A percentile compares a stretch with the other conserved stretches of the same genome.
phyloP scores from a whole-genome alignment of 2,888 invertebrate species.

The Meganola albula region DNA sequence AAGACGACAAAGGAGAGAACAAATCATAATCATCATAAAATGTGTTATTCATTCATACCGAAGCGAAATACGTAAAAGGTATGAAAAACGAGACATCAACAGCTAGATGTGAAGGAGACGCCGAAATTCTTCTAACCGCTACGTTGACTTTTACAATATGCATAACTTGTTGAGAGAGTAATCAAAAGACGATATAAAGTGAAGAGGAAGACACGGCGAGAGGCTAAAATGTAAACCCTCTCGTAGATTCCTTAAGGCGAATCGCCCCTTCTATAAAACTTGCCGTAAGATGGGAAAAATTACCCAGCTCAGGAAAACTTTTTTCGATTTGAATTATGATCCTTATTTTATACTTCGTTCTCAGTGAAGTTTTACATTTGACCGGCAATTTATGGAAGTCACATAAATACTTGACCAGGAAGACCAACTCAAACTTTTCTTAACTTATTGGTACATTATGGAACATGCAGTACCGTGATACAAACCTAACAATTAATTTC shows the following conservation, averaged over 20 bases:
- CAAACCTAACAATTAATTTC: no score
- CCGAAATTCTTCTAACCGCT: slow-evolving; percentile 59
- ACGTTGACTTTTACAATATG: slow-evolving; percentile 69
- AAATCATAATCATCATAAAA: slow-evolving; percentile 49
- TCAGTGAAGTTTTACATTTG: slow-evolving; percentile 64
- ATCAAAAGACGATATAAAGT: slow-evolving; percentile 78
- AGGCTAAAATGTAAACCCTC: slow-evolving; percentile 76
- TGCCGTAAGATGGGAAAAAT: slow-evolving; percentile 75
- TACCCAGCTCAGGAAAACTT: slow-evolving; percentile 68
- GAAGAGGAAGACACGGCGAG: slow-evolving; percentile 71
- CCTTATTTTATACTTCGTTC: slow-evolving; percentile 70
- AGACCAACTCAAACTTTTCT: background rate
- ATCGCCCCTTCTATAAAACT: slow-evolving; percentile 72
- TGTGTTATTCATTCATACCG: slow-evolving; percentile 56
- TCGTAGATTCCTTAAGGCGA: slow-evolving; percentile 69
- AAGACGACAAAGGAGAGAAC: slow-evolving; percentile 28
- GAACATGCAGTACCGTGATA: no score
- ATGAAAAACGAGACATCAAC: slow-evolving; percentile 61
- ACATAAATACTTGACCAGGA: slow-evolving; percentile 40
- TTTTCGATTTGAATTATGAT: slow-evolving; percentile 78
- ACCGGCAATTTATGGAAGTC: slow-evolving; percentile 54
- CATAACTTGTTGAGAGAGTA: slow-evolving; percentile 77
- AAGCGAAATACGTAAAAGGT: slow-evolving; percentile 56
- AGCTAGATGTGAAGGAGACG: slow-evolving; percentile 53
- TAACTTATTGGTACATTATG: no score